Evolutionary conservation across 2,797 vertebrate genomes (phyloP).

Genomic region (Rhincodon typus): DNA sequence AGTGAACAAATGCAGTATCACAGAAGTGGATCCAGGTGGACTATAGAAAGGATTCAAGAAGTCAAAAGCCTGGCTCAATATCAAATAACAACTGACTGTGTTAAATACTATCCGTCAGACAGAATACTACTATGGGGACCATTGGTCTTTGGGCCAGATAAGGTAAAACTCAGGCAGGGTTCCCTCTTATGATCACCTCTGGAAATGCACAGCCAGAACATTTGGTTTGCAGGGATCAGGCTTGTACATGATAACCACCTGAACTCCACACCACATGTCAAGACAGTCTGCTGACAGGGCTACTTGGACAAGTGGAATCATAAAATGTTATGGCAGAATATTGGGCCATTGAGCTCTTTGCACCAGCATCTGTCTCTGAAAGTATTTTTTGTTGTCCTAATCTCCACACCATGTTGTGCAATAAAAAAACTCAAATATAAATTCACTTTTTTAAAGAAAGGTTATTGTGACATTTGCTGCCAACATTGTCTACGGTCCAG

Average conservation of each 20-base stretch:
- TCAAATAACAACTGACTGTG: not conserved
- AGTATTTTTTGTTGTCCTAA: not conserved
- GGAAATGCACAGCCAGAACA: not conserved
- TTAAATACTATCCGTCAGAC: not conserved
- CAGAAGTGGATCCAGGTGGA: not conserved
- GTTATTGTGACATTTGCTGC: not conserved
- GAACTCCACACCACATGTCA: not conserved
- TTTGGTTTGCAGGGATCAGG: not conserved
- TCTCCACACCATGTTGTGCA: not conserved
- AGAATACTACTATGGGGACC: not conserved
- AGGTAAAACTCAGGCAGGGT: not conserved
- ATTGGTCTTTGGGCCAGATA: not conserved
- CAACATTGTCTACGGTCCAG: not conserved
- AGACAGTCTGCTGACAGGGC: not conserved
- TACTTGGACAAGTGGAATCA: not conserved
- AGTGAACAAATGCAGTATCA: not conserved
- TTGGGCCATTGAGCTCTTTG: not conserved
- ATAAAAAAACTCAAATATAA: not conserved
- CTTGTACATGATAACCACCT: not conserved
- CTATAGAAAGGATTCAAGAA: not conserved
- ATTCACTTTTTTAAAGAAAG: not conserved
- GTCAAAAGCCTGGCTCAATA: no score
- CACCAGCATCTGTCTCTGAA: not conserved
- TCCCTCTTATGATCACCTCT: not conserved
- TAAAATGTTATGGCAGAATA: not conserved